These are phyloP conservation scores for Drymonia ruficornis DNA, from an alignment of 2,888 invertebrate species.

Conservation along the genomic window DNA sequence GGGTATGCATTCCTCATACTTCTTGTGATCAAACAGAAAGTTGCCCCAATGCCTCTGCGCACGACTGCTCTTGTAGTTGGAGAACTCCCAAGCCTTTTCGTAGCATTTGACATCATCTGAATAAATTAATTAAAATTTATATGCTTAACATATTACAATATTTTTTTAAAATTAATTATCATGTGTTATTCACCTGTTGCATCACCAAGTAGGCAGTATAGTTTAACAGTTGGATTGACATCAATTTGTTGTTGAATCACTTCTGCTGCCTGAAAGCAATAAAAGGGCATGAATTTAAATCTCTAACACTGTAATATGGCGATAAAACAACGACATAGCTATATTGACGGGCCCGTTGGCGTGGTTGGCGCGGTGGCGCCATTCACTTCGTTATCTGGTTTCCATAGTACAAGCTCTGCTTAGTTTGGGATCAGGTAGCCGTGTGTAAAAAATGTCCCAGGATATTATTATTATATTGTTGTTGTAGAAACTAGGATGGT, in stretches of 20 bases:
- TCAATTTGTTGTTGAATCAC: conserved; percentile 92
- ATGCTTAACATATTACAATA: no score
- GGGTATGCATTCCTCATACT: conserved; percentile 91
- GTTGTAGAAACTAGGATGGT: no score
- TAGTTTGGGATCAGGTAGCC: no score
- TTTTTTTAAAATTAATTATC: no score
- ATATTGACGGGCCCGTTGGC: no score
- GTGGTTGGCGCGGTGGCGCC: no score
- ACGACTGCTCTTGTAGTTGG: conserved; percentile 90
- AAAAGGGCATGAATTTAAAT: not conserved
- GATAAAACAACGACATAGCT: no score
- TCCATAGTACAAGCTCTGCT: no score
- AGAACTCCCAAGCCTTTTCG: conserved; percentile 96
- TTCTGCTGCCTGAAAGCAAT: conserved; percentile 89
- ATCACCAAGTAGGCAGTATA: conserved; percentile 97
- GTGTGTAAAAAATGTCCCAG: no score
- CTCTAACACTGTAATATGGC: no score
- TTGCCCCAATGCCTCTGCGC: conserved; percentile 96
- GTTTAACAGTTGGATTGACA: conserved; percentile 91
- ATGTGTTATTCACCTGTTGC: conserved; percentile 80
- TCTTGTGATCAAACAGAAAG: conserved; percentile 89
- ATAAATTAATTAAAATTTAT: not conserved
- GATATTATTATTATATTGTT: no score
- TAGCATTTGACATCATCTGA: conserved; percentile 91
- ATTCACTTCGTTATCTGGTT: no score